Percentiles rank a stretch among this genome's conserved stretches.
Evolutionary conservation across 2,797 vertebrate species (phyloP).

Genomic region (Chrysocyon brachyurus): DNA sequence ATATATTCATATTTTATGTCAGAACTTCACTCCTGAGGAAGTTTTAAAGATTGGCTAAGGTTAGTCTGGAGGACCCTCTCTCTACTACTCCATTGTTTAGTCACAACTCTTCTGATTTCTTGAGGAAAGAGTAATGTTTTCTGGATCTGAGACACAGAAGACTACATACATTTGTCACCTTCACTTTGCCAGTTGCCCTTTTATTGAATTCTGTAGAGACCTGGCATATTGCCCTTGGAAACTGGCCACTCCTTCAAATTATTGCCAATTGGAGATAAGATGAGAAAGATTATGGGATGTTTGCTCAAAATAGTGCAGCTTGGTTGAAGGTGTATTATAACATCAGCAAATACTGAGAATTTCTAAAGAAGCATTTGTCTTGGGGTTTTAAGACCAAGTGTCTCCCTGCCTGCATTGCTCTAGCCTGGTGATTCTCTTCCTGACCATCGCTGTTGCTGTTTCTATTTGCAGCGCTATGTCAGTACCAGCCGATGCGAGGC

Average conservation of each 20-base stretch:
- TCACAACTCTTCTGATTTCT: constrained; percentile 13
- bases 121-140: constrained; percentile 24
- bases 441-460: background rate
- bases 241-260: background rate
- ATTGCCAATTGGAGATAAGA: background rate
- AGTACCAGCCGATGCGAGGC: background rate
- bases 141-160: constrained; percentile 41
- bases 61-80: background rate
- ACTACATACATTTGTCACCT: constrained; percentile 30
- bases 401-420: background rate
- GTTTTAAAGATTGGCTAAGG: background rate
- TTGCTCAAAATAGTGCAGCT: background rate
- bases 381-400: background rate
- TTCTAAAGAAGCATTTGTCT: background rate
- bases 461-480: background rate
- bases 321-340: background rate
- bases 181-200: constrained; percentile 59
- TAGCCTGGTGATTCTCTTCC: background rate
- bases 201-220: constrained; percentile 53
- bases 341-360: background rate
- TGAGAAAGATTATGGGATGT: background rate
- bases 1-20: constrained; percentile 7
- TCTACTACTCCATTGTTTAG: background rate
- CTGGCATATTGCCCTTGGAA: constrained; percentile 54
- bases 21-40: background rate